Conservation (phyloP, 1,140 invertebrate species). For the Leptinotarsa defecta region DNA sequence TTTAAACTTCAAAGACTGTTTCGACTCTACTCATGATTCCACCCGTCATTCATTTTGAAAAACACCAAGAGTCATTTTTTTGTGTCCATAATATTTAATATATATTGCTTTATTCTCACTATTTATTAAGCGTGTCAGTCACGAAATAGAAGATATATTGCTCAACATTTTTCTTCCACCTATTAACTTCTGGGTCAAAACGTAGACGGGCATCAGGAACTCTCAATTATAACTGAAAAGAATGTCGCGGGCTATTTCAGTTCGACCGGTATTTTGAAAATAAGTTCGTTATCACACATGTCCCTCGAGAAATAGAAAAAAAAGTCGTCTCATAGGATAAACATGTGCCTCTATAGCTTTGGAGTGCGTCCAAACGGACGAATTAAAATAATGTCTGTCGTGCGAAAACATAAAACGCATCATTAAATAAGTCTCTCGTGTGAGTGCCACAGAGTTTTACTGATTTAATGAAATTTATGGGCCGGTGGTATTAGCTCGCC, state of each 20-base stretch:
- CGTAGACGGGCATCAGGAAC: neutral
- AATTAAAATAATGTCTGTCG: slow-evolving; percentile 57
- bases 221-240: slow-evolving; percentile 30
- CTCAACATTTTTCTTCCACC: slow-evolving; percentile 3
- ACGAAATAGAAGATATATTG: neutral
- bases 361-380: slow-evolving; percentile 52
- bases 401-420: slow-evolving; percentile 57
- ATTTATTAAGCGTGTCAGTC: no score
- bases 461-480: slow-evolving; percentile 48
- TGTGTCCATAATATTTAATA: no score
- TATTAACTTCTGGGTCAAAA: slow-evolving; percentile 2
- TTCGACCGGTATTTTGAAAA: slow-evolving; percentile 42
- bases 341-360: slow-evolving; percentile 50
- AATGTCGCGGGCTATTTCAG: slow-evolving; percentile 42
- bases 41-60: no score
- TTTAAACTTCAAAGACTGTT: no score
- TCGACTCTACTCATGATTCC: no score
- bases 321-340: slow-evolving; percentile 43
- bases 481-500: slow-evolving; percentile 42
- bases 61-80: no score
- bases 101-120: no score
- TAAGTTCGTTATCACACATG: slow-evolving; percentile 50
- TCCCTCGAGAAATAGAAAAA: slow-evolving; percentile 35
- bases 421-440: slow-evolving; percentile 55
- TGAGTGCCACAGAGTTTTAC: slow-evolving; percentile 49